Evolutionary conservation across 2,113 vertebrate species (phyloP).

Genomic region (Cisticola juncidis): DNA sequence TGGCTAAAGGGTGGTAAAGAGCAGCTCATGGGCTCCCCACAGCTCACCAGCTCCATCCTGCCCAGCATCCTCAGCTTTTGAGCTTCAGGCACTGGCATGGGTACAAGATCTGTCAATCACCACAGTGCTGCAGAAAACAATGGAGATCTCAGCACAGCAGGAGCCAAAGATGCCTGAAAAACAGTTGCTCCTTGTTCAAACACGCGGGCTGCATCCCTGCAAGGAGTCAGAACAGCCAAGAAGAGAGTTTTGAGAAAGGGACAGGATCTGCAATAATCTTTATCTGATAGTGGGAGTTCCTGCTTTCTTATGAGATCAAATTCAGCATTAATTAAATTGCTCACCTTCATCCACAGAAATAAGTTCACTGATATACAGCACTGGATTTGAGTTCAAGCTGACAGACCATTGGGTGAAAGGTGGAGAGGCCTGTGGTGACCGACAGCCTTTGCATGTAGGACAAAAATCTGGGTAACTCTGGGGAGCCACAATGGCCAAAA

Average conservation of each 20-base stretch:
- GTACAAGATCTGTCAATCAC: background rate
- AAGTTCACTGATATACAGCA: background rate
- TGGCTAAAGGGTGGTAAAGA: background rate
- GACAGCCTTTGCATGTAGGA: background rate
- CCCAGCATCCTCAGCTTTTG: background rate
- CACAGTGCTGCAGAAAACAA: slow-evolving; percentile 13
- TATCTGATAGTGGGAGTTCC: background rate
- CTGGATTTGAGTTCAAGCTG: background rate
- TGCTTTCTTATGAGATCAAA: background rate
- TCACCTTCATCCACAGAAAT: background rate
- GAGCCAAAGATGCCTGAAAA: background rate
- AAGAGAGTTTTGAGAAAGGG: background rate
- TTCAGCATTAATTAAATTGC: background rate
- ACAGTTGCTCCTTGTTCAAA: slow-evolving; percentile 11
- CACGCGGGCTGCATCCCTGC: background rate
- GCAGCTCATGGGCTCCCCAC: background rate
- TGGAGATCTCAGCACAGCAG: background rate
- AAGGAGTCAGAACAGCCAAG: background rate
- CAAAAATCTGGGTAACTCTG: rapidly evolving
- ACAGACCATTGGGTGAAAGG: background rate
- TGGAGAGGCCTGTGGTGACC: background rate
- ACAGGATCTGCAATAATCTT: background rate
- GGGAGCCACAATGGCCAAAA: background rate
- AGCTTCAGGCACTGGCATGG: background rate
- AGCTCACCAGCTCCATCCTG: background rate